Percentiles rank a stretch among this genome's conserved stretches.
Evolutionary conservation across 2,797 vertebrate genomes (phyloP).

Genomic region (Neostethus bicornis): DNA sequence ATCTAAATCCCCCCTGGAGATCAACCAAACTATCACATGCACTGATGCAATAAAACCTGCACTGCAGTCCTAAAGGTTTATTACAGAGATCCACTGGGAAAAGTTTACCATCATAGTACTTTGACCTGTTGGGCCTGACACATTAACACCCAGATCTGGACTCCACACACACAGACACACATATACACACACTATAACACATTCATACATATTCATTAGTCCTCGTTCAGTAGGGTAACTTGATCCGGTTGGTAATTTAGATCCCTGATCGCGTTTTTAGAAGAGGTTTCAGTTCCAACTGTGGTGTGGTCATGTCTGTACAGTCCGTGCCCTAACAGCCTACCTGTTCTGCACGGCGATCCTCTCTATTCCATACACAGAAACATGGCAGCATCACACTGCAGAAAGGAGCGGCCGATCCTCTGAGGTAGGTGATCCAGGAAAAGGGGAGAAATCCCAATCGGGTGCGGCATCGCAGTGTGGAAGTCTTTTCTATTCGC

Average conservation of each 20-base stretch:
- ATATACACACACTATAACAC: neutral
- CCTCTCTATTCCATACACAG: too few relatives aligned
- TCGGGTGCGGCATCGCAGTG: constrained; percentile 51
- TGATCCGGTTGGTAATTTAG: neutral
- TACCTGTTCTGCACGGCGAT: constrained; percentile 68
- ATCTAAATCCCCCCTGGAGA: constrained; percentile 21
- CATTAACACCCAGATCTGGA: constrained; percentile 18
- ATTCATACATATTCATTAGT: neutral
- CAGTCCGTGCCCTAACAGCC: constrained; percentile 13
- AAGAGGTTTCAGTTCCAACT: constrained; percentile 1
- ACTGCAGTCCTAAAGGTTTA: constrained; percentile 1
- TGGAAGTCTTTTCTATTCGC: constrained; percentile 42
- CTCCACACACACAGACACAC: neutral
- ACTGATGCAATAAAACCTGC: constrained; percentile 16
- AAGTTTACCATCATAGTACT: constrained; percentile 60
- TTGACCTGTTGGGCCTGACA: constrained; percentile 68
- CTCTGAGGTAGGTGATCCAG: constrained; percentile 43
- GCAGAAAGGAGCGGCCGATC: constrained; percentile 15
- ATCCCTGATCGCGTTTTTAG: neutral
- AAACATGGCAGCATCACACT: constrained; percentile 64
- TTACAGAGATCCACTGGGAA: constrained; percentile 17
- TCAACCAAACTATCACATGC: constrained; percentile 18
- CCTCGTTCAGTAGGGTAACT: neutral
- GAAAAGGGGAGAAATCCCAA: constrained; percentile 2
- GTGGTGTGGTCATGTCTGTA: neutral